These are phyloP conservation scores for Galerucella pusilla DNA, from an alignment of 2,888 invertebrate genomes.

Conservation along the genomic window DNA sequence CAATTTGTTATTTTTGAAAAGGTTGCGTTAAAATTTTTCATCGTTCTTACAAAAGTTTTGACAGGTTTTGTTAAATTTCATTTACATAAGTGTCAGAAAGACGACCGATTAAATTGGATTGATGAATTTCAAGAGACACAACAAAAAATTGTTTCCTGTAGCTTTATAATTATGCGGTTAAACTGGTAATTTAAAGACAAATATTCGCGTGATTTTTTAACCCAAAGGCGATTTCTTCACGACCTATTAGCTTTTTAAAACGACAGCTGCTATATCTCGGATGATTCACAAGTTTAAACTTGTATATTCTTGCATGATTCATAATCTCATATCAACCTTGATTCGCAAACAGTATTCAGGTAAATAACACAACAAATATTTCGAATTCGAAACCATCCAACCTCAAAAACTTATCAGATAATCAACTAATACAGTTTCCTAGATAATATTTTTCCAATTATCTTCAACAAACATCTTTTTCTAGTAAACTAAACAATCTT, in stretches of 20 bases:
- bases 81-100: slow-evolving; percentile 21
- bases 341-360: no score
- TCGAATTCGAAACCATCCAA: slow-evolving; percentile 33
- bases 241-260: slow-evolving; percentile 46
- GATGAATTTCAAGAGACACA: slow-evolving; percentile 17
- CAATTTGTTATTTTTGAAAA: slow-evolving; percentile 39
- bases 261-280: slow-evolving; percentile 42
- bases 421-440: slow-evolving; percentile 45
- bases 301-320: slow-evolving; percentile 38
- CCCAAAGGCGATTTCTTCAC: slow-evolving; percentile 40
- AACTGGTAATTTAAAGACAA: slow-evolving; percentile 36
- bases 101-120: background rate
- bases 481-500: slow-evolving; percentile 44
- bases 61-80: slow-evolving; percentile 33
- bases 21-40: slow-evolving; percentile 40
- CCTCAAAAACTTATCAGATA: slow-evolving; percentile 46
- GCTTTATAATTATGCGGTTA: background rate
- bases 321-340: background rate
- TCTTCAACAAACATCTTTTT: slow-evolving; percentile 50
- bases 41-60: slow-evolving; percentile 24
- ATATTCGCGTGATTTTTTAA: slow-evolving; percentile 44
- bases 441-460: slow-evolving; percentile 49
- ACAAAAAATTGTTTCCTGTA: no score
- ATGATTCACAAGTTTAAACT: slow-evolving; percentile 46
- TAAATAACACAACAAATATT: slow-evolving; percentile 31